A percentile compares a stretch with the other conserved stretches of the same genome.
Evolutionary conservation across 2,888 invertebrate species (phyloP).

Genomic region (Tiliacea aurago): DNA sequence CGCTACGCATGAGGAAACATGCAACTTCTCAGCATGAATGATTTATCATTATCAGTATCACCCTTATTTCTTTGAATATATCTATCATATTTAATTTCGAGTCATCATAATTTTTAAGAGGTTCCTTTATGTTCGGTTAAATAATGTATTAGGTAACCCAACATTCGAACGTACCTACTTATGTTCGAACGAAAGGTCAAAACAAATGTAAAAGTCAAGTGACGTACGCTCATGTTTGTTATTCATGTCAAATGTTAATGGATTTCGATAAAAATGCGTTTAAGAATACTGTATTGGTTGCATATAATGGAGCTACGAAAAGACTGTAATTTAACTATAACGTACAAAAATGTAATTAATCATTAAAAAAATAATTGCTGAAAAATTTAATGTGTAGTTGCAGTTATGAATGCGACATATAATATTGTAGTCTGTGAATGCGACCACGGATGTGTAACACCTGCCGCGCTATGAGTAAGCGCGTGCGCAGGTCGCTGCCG

Average conservation of each 20-base stretch:
- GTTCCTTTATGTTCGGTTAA: constrained; percentile 7
- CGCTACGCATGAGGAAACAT: constrained; percentile 46
- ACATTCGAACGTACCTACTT: constrained; percentile 1
- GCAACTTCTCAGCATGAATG: constrained; percentile 40
- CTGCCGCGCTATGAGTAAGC: constrained; percentile 66
- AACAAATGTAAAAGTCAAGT: constrained; percentile 25
- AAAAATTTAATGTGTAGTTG: constrained; percentile 12
- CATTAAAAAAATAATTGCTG: not conserved
- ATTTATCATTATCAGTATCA: constrained; percentile 29
- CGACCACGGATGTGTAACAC: constrained; percentile 67
- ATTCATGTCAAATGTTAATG: constrained; percentile 27
- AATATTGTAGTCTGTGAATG: too few relatives aligned
- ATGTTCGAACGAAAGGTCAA: constrained; percentile 23
- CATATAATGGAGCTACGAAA: not conserved
- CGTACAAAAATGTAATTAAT: not conserved
- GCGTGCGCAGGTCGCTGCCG: constrained; percentile 74
- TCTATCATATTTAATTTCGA: constrained; percentile 21
- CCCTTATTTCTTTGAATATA: constrained; percentile 18
- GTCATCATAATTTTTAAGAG: constrained; percentile 26
- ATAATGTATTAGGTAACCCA: constrained; percentile 2
- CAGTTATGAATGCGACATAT: constrained; percentile 60
- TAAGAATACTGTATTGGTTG: not conserved
- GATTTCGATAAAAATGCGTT: constrained; percentile 5
- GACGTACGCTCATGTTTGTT: constrained; percentile 12
- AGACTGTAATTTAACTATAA: not conserved